phyloP scores from a whole-genome alignment of 2,888 invertebrate species.

The Orthonychiurus folsomi region DNA sequence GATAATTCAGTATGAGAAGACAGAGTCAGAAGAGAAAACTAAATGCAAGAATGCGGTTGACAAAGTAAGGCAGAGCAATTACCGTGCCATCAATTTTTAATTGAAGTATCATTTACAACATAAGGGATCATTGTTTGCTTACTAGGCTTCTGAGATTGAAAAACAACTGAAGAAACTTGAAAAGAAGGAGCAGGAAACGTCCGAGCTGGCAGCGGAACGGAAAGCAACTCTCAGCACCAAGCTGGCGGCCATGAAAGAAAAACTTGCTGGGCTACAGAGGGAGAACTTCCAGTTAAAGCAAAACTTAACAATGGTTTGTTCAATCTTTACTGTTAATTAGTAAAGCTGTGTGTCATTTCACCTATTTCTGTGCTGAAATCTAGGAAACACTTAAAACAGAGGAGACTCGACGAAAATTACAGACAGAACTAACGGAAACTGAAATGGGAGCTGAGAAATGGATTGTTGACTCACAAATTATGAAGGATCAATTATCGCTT shows the following conservation, averaged over 20 bases:
- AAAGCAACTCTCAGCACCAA: constrained; percentile 17
- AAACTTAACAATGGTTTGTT: constrained; percentile 26
- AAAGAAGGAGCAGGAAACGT: constrained; percentile 20
- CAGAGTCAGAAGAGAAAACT: constrained; percentile 20
- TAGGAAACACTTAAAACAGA: constrained; percentile 9
- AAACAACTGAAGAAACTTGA: constrained; percentile 19
- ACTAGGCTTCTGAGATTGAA: constrained; percentile 22
- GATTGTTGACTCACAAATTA: constrained; percentile 32
- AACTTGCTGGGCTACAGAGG: constrained; percentile 13
- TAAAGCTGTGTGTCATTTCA: neutral
- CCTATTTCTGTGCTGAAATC: neutral
- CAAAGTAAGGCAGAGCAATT: constrained; percentile 16
- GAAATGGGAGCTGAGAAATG: constrained; percentile 37
- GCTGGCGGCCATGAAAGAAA: constrained; percentile 18
- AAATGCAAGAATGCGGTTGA: constrained; percentile 23
- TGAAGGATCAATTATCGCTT: constrained; percentile 28
- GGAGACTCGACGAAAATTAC: neutral
- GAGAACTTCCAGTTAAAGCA: constrained; percentile 27
- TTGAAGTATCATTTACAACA: neutral
- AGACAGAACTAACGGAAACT: constrained; percentile 24
- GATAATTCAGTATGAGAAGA: constrained; percentile 22
- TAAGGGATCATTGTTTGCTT: neutral
- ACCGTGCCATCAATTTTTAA: constrained; percentile 9
- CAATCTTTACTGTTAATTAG: neutral
- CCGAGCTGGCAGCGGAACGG: constrained; percentile 19